Base-by-base conservation (phyloP, 2,797 vertebrate genomes). In the Dendrocincla tyrannina region DNA sequence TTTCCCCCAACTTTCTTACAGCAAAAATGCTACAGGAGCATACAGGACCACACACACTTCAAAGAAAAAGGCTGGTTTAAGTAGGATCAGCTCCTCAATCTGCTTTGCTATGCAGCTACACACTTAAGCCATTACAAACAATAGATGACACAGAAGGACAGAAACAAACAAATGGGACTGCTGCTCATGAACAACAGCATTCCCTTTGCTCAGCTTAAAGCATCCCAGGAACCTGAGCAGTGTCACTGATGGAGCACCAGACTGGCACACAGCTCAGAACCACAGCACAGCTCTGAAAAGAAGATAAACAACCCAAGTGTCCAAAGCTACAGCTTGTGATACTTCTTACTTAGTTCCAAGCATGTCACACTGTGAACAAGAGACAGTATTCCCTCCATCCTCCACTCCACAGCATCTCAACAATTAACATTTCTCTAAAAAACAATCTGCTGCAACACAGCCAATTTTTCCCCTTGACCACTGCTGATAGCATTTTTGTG, bases 401-500 rank as follows among this genome's bases (percentile, higher is more conserved):
- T 76, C 27, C 47, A 33, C 44, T 74, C 81, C 79, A 18, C 33
- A 37, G 11, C 19, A 44, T 32, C 47, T 59, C 69, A 66, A 56
- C 59, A 76, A 86, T 15, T 28, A 89, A 35, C 13, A 42, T 28
- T 59, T 47, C 49, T 25, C 17, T 60, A 46, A 70, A 66, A 91
- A 85, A 49, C 25, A 73, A 49, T 19, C 27, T 56, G 30, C 49
- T 76, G 16, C 32, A 78, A 72, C 0, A 0, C 13, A 67, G 47
- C 5, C 13, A 18, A 3, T 13, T 46, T 49, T 42, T 42, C 41
- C 82, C 82, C 37, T 70, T 52, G 32, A 75, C 13, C 27, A 35
- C 6, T 27, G 39, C 5, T 77, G 28, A 42, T 5, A 69, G 32
- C 0, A 0, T 17, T 69, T 82, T 35, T 41, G 13, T 44, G 12